Evolutionary conservation across 2,888 invertebrate species (phyloP).

Genomic region (Pyrgus malvae): DNA sequence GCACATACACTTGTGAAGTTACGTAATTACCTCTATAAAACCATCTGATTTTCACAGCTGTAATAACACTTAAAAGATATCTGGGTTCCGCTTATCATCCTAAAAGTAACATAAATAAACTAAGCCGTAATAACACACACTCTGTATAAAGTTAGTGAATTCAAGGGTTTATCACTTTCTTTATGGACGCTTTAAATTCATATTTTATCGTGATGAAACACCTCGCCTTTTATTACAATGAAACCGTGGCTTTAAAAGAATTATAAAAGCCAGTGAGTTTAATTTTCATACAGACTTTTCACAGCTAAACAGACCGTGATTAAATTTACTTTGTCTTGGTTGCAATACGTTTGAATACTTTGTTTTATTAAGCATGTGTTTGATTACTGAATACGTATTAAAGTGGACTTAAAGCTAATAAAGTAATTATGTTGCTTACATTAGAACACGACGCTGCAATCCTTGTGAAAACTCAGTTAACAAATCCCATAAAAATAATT

Average conservation of each 20-base stretch:
- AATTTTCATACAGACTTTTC: conserved; percentile 1
- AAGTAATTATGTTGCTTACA: conserved; percentile 7
- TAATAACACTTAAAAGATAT: conserved; percentile 8
- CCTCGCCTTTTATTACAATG: conserved; percentile 21
- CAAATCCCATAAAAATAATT: conserved; percentile 10
- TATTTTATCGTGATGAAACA: conserved; percentile 23
- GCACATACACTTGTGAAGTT: not conserved
- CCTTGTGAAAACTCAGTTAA: not conserved
- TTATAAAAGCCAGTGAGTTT: conserved; percentile 8
- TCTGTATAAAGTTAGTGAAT: conserved; percentile 13
- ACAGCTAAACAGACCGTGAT: not conserved
- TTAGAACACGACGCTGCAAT: conserved; percentile 7
- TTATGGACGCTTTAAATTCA: conserved; percentile 23
- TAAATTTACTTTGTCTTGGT: too few species aligned
- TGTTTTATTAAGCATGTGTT: too few species aligned
- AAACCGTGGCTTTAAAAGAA: conserved; percentile 15
- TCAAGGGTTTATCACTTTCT: conserved; percentile 16
- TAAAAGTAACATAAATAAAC: conserved; percentile 19
- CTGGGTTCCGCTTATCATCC: conserved; percentile 12
- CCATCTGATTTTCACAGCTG: not conserved
- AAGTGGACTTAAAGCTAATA: too few species aligned
- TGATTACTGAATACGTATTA: too few species aligned
- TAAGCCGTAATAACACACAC: conserved; percentile 15
- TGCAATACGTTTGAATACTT: too few species aligned
- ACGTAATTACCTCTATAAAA: conserved; percentile 5